These are phyloP conservation scores for Monochamus alternatus DNA, from an alignment of 2,888 invertebrate species.

Conservation along the genomic window DNA sequence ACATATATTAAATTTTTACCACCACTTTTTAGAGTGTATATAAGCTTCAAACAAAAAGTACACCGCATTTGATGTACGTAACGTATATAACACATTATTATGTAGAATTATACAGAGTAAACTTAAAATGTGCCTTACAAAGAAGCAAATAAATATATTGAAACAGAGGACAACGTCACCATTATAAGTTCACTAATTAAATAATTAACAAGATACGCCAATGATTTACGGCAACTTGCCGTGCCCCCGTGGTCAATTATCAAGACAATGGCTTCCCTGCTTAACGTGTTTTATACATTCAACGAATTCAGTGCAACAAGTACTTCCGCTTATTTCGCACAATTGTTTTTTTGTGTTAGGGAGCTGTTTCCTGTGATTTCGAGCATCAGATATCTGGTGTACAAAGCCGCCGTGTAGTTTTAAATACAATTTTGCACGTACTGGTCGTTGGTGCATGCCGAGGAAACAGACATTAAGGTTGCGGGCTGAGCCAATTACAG, in stretches of 20 bases:
- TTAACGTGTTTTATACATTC: constrained; percentile 47
- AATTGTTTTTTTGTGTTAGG: constrained; percentile 45
- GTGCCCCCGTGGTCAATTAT: constrained; percentile 21
- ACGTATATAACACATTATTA: no score
- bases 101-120: no score
- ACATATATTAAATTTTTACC: no score
- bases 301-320: constrained; percentile 48
- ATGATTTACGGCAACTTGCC: background rate
- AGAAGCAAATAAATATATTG: no score
- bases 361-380: constrained; percentile 48
- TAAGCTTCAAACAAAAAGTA: no score
- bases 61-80: no score
- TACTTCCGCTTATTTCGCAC: constrained; percentile 47
- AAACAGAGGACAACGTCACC: no score
- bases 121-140: no score
- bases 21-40: no score
- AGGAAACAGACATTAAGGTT: background rate
- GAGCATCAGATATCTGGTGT: constrained; percentile 37
- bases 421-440: constrained; percentile 5
- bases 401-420: constrained; percentile 10
- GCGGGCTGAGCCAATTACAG: background rate
- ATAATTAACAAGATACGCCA: no score
- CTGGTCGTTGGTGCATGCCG: background rate
- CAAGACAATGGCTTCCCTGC: constrained; percentile 38
- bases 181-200: no score